Percentiles rank a stretch among this genome's conserved stretches.
Conservation (phyloP, 2,888 invertebrate species). For the Lysandra bellargus region DNA sequence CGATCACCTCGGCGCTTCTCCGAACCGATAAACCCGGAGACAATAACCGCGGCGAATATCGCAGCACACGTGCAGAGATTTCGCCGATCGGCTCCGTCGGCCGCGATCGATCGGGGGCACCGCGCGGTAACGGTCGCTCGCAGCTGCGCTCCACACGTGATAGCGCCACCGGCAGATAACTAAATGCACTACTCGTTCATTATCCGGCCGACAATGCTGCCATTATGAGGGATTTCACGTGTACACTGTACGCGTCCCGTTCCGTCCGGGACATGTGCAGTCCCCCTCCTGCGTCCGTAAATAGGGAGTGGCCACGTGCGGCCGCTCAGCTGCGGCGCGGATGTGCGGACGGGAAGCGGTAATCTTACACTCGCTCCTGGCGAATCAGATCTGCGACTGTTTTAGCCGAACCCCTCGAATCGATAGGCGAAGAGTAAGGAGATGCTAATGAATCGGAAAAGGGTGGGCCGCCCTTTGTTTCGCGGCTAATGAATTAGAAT, state of each 20-base stretch:
- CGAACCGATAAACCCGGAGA: conserved; percentile 71
- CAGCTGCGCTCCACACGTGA: conserved; percentile 79
- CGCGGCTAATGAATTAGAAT: conserved; percentile 74
- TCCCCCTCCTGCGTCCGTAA: conserved; percentile 79
- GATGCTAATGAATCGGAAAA: conserved; percentile 50
- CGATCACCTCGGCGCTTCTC: conserved; percentile 74
- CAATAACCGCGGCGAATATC: conserved; percentile 71
- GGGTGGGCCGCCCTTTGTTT: conserved; percentile 62
- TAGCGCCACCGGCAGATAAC: conserved; percentile 77
- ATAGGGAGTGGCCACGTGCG: conserved; percentile 80
- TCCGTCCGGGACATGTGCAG: conserved; percentile 79
- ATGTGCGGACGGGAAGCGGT: conserved; percentile 77
- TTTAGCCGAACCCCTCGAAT: conserved; percentile 3
- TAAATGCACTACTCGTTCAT: conserved; percentile 80
- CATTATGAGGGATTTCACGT: conserved; percentile 80
- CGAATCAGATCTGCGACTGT: conserved; percentile 40
- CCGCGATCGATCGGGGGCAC: conserved; percentile 78
- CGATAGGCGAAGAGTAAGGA: neutral
- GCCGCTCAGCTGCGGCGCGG: conserved; percentile 78
- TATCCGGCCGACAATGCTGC: conserved; percentile 74
- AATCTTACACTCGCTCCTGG: conserved; percentile 72
- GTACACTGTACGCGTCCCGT: conserved; percentile 77
- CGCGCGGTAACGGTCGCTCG: conserved; percentile 79
- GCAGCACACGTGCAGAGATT: conserved; percentile 68
- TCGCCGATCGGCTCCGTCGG: conserved; percentile 73